Base-by-base conservation (phyloP, 2,797 vertebrate species). In the Fringilla coelebs region DNA sequence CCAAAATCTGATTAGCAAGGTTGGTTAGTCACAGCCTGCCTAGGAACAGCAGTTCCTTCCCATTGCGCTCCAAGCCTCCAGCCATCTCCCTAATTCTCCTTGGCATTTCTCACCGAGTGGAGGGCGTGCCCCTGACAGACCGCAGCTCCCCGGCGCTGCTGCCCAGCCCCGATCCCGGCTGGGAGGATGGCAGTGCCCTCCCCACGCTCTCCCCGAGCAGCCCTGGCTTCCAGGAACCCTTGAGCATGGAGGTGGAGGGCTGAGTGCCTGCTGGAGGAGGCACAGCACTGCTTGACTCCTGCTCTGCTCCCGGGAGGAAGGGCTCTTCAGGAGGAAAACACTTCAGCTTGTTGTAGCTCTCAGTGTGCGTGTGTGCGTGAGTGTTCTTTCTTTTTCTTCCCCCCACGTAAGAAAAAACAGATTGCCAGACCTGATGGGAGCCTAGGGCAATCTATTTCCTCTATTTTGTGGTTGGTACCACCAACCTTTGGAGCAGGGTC, bases 21-120 rank as follows among this genome's bases (percentile, higher is more conserved):
- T 79, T 88, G 87, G 85, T 79, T 2, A 66, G 90, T 55, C 94
- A 45, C 81, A 88, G 92, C 81, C 88, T 76, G 80, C 85, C 60
- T 3, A 18, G 7, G 41, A 95, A 3, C 81, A 92, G 81, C 86
- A 52, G 67, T 71, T 25, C 81, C 85, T 89, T 89, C 82, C 85
- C 88, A 10, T 4, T 10, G 62, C 81, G 10, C 75, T 9, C 52
- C 52, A 8, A 76, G 61, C 22, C 87, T 76, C 43, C 82, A 81
- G 79, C 3, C 90, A 73, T 60, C 66, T 85, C 72, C 4, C 82
- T 90, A 75, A 91, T 73, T 57, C 82, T 81, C 73, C 73, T 32
- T 49, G 92, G 75, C 89, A 10, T 38, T 14, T 24, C 62, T 48
- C 85, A 78, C 54, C 2, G 3, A 32, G 83, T 21, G 52, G 71